phyloP scores from a whole-genome alignment of 2,888 invertebrate species.

The Spisula solida region DNA sequence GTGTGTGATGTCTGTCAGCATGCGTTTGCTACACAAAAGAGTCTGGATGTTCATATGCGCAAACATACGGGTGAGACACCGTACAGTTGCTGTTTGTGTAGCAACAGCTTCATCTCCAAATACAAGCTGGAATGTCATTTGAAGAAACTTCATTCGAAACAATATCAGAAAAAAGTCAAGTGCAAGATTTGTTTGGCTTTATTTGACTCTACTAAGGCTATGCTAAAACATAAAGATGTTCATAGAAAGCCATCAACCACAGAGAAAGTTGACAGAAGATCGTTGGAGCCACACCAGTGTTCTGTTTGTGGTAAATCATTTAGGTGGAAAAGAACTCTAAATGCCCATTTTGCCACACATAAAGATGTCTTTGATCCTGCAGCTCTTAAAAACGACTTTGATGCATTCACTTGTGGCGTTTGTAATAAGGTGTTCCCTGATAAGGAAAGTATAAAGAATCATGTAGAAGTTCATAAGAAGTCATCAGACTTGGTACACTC shows the following conservation, averaged over 20 bases:
- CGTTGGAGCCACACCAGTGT: slow-evolving; percentile 34
- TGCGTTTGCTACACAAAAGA: slow-evolving; percentile 25
- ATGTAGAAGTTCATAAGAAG: slow-evolving; percentile 33
- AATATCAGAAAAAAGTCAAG: slow-evolving; percentile 17
- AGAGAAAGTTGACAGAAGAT: neutral
- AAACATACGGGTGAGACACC: slow-evolving; percentile 50
- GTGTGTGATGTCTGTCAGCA: slow-evolving; percentile 21
- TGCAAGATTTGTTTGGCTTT: slow-evolving; percentile 46
- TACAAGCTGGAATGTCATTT: slow-evolving; percentile 42
- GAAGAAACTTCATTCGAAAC: slow-evolving; percentile 43
- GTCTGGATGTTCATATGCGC: slow-evolving; percentile 45
- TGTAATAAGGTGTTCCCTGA: slow-evolving; percentile 55
- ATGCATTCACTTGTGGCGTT: slow-evolving; percentile 43
- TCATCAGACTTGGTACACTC: neutral
- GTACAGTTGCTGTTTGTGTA: slow-evolving; percentile 52
- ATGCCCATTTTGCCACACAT: slow-evolving; percentile 40
- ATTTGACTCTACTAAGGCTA: slow-evolving; percentile 34
- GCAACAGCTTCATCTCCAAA: slow-evolving; percentile 43
- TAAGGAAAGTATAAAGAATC: slow-evolving; percentile 35
- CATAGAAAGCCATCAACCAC: slow-evolving; percentile 25
- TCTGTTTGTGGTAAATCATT: slow-evolving; percentile 39
- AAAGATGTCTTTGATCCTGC: slow-evolving; percentile 31
- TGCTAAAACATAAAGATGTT: slow-evolving; percentile 39
- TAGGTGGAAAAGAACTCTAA: slow-evolving; percentile 44
- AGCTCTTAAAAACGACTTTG: slow-evolving; percentile 26